A percentile compares a stretch with the other conserved stretches of the same genome.
Evolutionary conservation across 2,888 invertebrate genomes (phyloP).

Genomic region (Molorchus minor): DNA sequence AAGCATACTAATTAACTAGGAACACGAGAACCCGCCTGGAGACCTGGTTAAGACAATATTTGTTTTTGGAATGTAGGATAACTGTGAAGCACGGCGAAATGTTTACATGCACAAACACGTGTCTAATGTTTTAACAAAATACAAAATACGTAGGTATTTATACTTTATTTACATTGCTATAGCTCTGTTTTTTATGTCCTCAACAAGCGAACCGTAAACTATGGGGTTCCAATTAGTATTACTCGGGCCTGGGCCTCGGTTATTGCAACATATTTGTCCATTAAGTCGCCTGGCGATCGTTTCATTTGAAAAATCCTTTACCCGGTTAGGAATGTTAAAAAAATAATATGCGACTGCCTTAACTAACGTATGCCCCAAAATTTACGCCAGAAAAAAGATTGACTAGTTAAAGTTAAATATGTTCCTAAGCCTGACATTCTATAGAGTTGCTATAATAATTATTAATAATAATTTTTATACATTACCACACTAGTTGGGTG

Average conservation of each 20-base stretch:
- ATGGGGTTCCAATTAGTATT: slow-evolving; percentile 3
- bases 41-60: slow-evolving; percentile 8
- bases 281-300: background rate
- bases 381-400: too few species aligned
- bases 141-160: too few species aligned
- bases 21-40: slow-evolving; percentile 1
- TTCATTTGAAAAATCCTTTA: background rate
- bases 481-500: too few species aligned
- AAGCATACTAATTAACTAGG: slow-evolving; percentile 6
- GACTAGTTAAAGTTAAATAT: too few species aligned
- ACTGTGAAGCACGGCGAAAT: background rate
- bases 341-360: too few species aligned
- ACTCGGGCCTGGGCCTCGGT: background rate
- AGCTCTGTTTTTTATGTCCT: slow-evolving; percentile 10
- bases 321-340: too few species aligned
- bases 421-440: too few species aligned
- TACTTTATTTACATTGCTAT: slow-evolving; percentile 3
- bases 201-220: background rate
- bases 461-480: too few species aligned
- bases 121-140: slow-evolving; percentile 10
- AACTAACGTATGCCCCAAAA: too few species aligned
- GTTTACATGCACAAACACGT: slow-evolving; percentile 2
- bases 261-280: slow-evolving; percentile 4
- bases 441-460: too few species aligned
- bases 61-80: background rate